Evolutionary conservation across 2,113 vertebrate species (phyloP), one percentile per base, ranked within the genome.

Genomic region (Apteryx mantelli): DNA sequence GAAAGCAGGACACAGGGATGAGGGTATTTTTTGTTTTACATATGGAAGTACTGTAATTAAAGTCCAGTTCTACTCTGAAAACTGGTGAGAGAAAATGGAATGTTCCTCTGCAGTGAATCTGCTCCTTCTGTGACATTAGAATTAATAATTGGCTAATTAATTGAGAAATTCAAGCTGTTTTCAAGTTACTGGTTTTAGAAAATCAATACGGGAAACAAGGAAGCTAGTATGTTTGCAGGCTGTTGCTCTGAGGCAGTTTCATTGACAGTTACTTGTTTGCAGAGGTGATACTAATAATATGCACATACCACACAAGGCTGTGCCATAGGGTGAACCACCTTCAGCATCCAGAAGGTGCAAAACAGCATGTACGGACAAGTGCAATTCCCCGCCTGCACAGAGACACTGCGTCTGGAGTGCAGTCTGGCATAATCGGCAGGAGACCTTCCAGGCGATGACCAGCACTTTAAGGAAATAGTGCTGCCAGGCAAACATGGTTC

Each of bases 351-450:
- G 30, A 77, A 86, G 34, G 64, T 32, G 18, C 50, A 76, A 50
- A 82, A 60, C 0, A 0, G 32, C 63, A 65, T 0, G 0, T 7
- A 5, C 11, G 22, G 38, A 38, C 50, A 73, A 73, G 76, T 11
- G 66, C 13, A 82, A 48, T 6, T 13, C 13, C n/a, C 19, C 32
- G 44, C 34, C 65, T 68, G 24, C 36, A 56, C 30, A 90, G 65
- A 86, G 18, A 26, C 70, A 65, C 34, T 15, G 14, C 20, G 53
- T 9, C 19, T 32, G 8, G 18, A 26, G 5, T 52, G 50, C 55
- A 70, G 26, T 15, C 26, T 77, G 34, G 50, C 24, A 60, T 20
- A 40, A 18, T 3, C 19, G 48, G 44, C 12, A 10, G 34, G 22
- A 50, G 34, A 68, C 46, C 36, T 42, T 8, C 46, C 18, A 8